Evolutionary conservation across 1,140 invertebrate species (phyloP).

Genomic region (Ylistrum balloti): DNA sequence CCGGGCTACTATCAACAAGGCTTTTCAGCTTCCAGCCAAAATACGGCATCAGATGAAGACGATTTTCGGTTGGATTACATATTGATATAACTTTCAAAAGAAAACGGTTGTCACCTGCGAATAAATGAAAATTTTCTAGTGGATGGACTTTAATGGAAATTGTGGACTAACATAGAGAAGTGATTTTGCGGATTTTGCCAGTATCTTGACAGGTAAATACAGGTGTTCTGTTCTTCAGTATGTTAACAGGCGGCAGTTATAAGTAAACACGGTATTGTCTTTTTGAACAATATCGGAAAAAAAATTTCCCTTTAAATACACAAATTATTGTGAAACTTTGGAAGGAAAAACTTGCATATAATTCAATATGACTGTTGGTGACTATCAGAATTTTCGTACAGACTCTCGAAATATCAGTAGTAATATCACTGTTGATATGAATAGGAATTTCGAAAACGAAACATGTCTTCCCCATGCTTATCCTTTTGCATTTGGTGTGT

Average conservation of each 20-base stretch:
- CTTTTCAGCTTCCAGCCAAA: not conserved
- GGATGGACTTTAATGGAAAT: not conserved
- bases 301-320: too few species aligned
- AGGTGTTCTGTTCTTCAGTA: too few species aligned
- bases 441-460: not conserved
- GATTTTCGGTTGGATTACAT: not conserved
- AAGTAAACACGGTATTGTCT: too few species aligned
- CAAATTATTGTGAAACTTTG: too few species aligned
- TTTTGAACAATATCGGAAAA: too few species aligned
- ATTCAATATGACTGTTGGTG: not conserved
- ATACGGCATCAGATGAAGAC: not conserved
- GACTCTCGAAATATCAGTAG: not conserved
- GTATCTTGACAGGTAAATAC: not conserved
- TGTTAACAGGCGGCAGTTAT: too few species aligned
- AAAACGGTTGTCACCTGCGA: not conserved
- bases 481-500: constrained; percentile 55
- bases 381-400: not conserved
- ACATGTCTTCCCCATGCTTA: constrained; percentile 48
- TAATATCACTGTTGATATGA: not conserved
- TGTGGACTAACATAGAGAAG: too few species aligned
- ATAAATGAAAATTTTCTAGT: not conserved
- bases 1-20: not conserved
- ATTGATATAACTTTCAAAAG: not conserved
- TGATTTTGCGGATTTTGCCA: not conserved
- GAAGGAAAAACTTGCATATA: not conserved